Base-by-base conservation (phyloP, 30 jellyfish, hydroid and myxozoan genomes). In the Mastigias papua region DNA sequence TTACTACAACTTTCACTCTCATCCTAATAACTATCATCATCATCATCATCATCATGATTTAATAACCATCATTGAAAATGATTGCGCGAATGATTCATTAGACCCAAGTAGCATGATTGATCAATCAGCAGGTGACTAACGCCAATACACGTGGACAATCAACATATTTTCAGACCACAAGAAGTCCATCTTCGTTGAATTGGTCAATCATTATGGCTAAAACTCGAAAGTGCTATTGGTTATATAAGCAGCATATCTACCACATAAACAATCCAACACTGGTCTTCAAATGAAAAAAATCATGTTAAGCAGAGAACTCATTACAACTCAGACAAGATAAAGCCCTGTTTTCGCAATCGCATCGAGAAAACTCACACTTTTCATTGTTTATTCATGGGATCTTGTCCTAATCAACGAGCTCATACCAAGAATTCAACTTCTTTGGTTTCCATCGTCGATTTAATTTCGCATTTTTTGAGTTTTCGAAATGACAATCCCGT, bases 401-500 rank as follows among this genome's bases (percentile, higher is more conserved):
- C 42, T 63, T 63, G 21, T 13, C 42, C 13, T 25, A 63, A 10
- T 63, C 26, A 27, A 63, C 5, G 11, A 63, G 74, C 74, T 63
- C 22, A 27, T 15, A 63, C 26, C 21, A 63, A 63, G 23, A 7
- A 63, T 5, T 23, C 26, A 27, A 63, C 23, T 63, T 19, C n/a
- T 19, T 42, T 42, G 54, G 54, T 42, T 63, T n/a, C 74, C 42
- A n/a, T 63, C 22, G 23, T 63, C n/a, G 26, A 42, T 42, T 42
- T 27, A 63, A 63, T 22, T 63, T 63, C 74, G 74, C 74, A 9
- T 63, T 63, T 63, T 19, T 63, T 25, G 74, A 22, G 42, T 25
- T 63, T 63, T 22, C 37, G 17, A n/a, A 63, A 63, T 9, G 74
- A n/a, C 34, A 63, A 63, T 63, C 74, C 19, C 23, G 37, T 63